These are phyloP conservation scores for Dryas iulia DNA, from an alignment of 1,140 invertebrate species.

Conservation along the genomic window DNA sequence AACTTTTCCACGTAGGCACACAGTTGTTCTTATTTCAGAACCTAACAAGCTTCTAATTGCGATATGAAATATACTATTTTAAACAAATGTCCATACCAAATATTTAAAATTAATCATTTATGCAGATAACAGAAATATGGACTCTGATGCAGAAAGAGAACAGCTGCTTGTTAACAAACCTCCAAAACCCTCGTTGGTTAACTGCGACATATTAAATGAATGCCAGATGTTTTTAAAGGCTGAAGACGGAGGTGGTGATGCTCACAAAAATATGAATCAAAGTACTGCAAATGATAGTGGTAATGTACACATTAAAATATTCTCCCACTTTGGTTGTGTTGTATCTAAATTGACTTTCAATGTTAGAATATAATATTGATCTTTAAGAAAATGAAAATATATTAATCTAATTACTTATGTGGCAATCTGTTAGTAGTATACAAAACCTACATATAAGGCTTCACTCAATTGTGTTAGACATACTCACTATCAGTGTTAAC, in stretches of 20 bases:
- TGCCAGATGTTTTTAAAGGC: conserved; percentile 69
- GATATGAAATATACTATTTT: too few species aligned
- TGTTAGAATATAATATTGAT: not conserved
- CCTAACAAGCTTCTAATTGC: not conserved
- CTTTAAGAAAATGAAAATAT: not conserved
- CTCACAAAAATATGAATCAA: conserved; percentile 39
- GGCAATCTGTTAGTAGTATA: not conserved
- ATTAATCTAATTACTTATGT: not conserved
- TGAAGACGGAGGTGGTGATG: conserved; percentile 69
- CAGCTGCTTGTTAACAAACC: conserved; percentile 41
- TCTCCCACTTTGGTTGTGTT: too few species aligned
- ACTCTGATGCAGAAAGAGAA: conserved; percentile 47
- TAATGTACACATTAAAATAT: not conserved
- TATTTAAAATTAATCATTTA: not conserved
- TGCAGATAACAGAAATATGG: conserved; percentile 18
- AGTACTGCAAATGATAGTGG: conserved; percentile 33
- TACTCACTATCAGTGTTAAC: not conserved
- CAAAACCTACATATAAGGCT: not conserved
- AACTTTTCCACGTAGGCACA: conserved; percentile 24
- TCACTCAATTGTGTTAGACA: conserved; percentile 1
- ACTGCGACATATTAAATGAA: conserved; percentile 69
- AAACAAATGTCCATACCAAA: not conserved
- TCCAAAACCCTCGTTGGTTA: conserved; percentile 43
- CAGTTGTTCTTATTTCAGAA: not conserved
- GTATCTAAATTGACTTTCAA: not conserved